Conservation (phyloP, 2,888 invertebrate species). For the Gisinianus flammeolus region DNA sequence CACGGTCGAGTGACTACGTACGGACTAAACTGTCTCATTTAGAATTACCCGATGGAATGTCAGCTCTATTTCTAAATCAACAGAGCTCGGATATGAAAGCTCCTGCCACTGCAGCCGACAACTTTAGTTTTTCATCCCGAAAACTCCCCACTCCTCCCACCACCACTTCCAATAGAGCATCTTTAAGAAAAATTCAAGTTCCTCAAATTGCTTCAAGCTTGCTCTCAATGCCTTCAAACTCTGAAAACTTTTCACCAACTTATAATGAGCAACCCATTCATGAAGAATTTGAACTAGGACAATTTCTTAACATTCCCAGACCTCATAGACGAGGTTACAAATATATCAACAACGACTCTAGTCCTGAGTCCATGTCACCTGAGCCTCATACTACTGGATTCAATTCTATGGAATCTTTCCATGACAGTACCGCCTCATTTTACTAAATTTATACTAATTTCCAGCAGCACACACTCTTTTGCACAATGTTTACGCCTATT, state of each 20-base stretch:
- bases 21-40: conserved; percentile 17
- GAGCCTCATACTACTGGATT: not conserved
- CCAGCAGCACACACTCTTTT: too few relatives aligned
- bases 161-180: not conserved
- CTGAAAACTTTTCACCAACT: not conserved
- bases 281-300: conserved; percentile 10
- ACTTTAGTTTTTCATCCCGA: not conserved
- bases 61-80: not conserved
- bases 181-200: not conserved
- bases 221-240: not conserved
- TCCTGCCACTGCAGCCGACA: not conserved
- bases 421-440: not conserved
- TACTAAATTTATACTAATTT: too few relatives aligned
- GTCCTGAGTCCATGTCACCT: not conserved
- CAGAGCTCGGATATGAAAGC: not conserved
- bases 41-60: conserved; percentile 20
- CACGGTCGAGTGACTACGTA: conserved; percentile 16
- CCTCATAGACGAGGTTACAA: conserved; percentile 7
- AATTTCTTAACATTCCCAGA: not conserved
- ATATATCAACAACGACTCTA: conserved; percentile 1
- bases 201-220: conserved; percentile 1
- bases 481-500: too few relatives aligned
- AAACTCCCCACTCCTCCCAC: not conserved
- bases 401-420: too few relatives aligned
- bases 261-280: not conserved